Evolutionary conservation across 2,113 vertebrate genomes (phyloP).

Genomic region (Hucho hucho): DNA sequence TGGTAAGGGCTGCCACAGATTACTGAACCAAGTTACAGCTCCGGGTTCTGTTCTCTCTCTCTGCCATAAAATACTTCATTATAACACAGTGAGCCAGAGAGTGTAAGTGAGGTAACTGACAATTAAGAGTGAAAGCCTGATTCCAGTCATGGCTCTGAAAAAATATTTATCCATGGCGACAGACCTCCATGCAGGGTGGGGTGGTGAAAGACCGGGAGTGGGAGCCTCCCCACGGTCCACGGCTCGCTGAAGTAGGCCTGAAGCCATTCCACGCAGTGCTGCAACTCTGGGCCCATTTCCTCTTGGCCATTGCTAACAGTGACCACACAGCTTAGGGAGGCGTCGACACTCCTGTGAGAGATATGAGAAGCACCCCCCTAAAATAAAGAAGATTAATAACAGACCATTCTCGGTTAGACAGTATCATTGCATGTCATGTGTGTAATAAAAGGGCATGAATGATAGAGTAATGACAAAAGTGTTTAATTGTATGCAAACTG

Average conservation of each 20-base stretch:
- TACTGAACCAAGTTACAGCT: conserved; percentile 60
- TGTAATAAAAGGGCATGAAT: too few relatives aligned
- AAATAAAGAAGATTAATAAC: conserved; percentile 50
- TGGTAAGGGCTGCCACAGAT: conserved; percentile 68
- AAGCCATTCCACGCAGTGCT: conserved; percentile 81
- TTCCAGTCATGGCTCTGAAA: conserved; percentile 69
- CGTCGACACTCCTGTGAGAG: conserved; percentile 59
- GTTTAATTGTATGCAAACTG: neutral
- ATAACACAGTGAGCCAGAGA: conserved; percentile 56
- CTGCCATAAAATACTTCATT: conserved; percentile 67
- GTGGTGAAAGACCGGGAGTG: conserved; percentile 83
- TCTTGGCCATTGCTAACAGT: conserved; percentile 36
- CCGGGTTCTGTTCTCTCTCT: conserved; percentile 62
- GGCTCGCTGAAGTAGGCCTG: conserved; percentile 83
- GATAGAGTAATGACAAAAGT: neutral
- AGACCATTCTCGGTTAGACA: conserved; percentile 53
- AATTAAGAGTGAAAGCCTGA: conserved; percentile 70
- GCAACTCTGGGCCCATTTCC: conserved; percentile 73
- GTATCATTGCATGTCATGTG: conserved; percentile 3
- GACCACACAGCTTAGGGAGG: conserved; percentile 61
- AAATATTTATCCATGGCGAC: conserved; percentile 63
- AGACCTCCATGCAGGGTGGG: conserved; percentile 80
- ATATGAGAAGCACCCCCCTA: conserved; percentile 30
- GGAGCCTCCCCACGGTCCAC: conserved; percentile 54
- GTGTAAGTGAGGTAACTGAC: conserved; percentile 68